Evolutionary conservation across 1,140 invertebrate genomes (phyloP).

Genomic region (Aphelinus atriplicis): DNA sequence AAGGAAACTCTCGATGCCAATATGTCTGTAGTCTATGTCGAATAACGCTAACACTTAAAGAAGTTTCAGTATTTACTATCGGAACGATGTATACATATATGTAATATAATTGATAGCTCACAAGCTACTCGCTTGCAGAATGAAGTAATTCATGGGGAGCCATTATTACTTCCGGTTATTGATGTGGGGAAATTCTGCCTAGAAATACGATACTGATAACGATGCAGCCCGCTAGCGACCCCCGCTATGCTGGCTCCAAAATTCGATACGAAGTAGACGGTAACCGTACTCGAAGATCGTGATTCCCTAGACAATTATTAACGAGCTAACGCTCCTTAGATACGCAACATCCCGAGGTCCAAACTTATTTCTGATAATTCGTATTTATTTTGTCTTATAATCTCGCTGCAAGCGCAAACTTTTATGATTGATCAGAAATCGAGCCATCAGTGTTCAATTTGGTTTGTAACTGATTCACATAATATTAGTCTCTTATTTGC

Average conservation of each 20-base stretch:
- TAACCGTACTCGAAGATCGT: conserved; percentile 27
- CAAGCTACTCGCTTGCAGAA: conserved; percentile 25
- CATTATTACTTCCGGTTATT: conserved; percentile 39
- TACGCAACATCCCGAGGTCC: neutral
- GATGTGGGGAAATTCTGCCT: conserved; percentile 28
- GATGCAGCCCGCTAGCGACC: neutral
- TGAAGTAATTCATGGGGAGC: conserved; percentile 38
- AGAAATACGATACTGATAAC: conserved; percentile 39
- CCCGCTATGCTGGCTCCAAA: conserved; percentile 17
- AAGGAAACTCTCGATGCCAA: no score
- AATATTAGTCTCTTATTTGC: no score
- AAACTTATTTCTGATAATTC: conserved; percentile 9
- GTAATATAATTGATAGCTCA: conserved; percentile 33
- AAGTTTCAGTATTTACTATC: conserved; percentile 18
- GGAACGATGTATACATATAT: neutral
- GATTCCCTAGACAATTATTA: conserved; percentile 32
- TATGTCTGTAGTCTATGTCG: no score
- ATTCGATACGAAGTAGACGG: conserved; percentile 31
- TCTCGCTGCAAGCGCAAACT: no score
- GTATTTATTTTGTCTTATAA: no score
- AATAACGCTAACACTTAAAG: no score
- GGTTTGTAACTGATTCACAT: no score
- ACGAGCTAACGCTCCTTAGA: neutral
- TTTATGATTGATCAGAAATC: no score
- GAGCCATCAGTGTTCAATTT: no score